Conservation (phyloP, 2,797 vertebrate species). For the Hybognathus amarus region DNA sequence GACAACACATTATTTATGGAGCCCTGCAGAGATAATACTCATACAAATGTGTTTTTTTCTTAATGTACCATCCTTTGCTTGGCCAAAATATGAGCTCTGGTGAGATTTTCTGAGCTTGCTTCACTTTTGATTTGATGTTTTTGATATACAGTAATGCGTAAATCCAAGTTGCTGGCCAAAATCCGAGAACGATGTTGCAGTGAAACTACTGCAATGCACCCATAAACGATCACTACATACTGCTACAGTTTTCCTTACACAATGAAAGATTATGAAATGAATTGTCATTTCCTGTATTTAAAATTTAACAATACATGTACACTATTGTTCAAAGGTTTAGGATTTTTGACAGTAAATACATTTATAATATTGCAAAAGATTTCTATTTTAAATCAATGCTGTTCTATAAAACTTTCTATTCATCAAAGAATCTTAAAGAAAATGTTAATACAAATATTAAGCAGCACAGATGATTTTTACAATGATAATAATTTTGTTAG, state of each 20-base stretch:
- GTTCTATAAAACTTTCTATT: too few species aligned
- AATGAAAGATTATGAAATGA: neutral
- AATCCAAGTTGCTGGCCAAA: slow-evolving; percentile 6
- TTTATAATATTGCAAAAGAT: neutral
- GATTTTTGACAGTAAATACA: neutral
- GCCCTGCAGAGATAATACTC: slow-evolving; percentile 2
- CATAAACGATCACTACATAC: slow-evolving; percentile 2
- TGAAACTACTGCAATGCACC: slow-evolving; percentile 27
- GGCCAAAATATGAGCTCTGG: neutral
- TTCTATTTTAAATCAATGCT: neutral
- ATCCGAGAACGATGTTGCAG: neutral
- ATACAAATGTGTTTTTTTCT: neutral
- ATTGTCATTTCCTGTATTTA: neutral
- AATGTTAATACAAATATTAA: too few species aligned
- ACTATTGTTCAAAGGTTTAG: too few species aligned
- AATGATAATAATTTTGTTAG: neutral
- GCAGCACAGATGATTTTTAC: too few species aligned
- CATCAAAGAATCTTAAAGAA: too few species aligned
- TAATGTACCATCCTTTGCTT: neutral
- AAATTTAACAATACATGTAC: neutral
- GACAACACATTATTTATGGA: slow-evolving; percentile 14
- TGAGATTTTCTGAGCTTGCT: slow-evolving; percentile 14
- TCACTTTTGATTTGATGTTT: neutral
- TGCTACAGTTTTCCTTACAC: neutral
- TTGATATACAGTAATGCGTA: slow-evolving; percentile 17